phyloP scores from a whole-genome alignment of 1,140 invertebrate species.

The Drosophila equinoxialis region DNA sequence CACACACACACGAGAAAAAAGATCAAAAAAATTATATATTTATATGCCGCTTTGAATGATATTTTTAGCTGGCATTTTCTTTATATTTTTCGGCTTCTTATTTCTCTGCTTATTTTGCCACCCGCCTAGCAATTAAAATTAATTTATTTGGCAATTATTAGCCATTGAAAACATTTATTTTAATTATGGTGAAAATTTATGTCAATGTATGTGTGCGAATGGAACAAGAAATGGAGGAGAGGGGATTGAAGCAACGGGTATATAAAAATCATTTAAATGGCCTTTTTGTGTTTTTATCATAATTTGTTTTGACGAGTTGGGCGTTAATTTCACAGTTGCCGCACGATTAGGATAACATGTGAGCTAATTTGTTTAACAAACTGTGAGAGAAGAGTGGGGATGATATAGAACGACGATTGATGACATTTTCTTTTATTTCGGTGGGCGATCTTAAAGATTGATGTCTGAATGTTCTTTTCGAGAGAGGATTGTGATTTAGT shows the following conservation, averaged over 20 bases:
- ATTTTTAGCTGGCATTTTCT: constrained; percentile 58
- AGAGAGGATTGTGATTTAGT: too few relatives aligned
- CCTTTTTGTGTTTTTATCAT: constrained; percentile 68
- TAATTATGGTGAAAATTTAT: constrained; percentile 70
- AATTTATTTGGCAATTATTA: constrained; percentile 79
- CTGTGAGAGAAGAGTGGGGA: background rate
- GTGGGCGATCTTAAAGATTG: too few relatives aligned
- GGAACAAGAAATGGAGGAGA: background rate
- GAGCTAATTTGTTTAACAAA: constrained; percentile 27
- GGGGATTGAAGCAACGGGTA: background rate
- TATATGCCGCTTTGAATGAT: constrained; percentile 43
- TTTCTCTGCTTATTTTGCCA: constrained; percentile 7
- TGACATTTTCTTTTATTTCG: too few relatives aligned
- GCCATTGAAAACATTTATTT: constrained; percentile 76
- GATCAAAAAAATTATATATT: constrained; percentile 1
- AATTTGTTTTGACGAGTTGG: constrained; percentile 28
- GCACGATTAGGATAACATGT: constrained; percentile 55
- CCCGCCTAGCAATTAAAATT: constrained; percentile 69
- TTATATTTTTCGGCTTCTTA: background rate
- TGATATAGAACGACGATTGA: background rate
- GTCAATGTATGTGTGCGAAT: constrained; percentile 16
- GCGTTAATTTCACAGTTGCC: constrained; percentile 24
- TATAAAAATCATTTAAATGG: constrained; percentile 52
- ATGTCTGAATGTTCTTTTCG: too few relatives aligned
- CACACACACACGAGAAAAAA: background rate